Base-by-base conservation (phyloP, 2,888 invertebrate genomes). In the Volucella zonaria region DNA sequence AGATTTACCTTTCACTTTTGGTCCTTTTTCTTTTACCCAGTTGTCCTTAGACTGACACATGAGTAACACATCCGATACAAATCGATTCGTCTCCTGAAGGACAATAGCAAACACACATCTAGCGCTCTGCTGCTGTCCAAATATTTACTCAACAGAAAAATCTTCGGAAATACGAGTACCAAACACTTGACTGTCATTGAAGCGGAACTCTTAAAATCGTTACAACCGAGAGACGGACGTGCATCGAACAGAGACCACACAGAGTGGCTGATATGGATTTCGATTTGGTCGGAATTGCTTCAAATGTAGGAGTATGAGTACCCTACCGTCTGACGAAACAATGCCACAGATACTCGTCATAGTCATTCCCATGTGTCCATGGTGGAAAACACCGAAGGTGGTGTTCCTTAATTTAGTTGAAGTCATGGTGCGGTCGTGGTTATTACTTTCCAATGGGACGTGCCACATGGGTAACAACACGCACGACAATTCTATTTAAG, bases 361-460 rank as follows among this genome's bases (percentile, higher is more conserved):
- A 61, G 77, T 52, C 42, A 62, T 64, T 51, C 18, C 40, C 76
- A 77, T 23, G 67, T 78, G 78, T 66, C 66, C 45, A 64, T 56
- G 3, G 31, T 31, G 31, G 31, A 31, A 31, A 12, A 11, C 45
- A 68, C 61, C 68, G 58, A 49, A 47, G 81, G 78, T 71, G 66
- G 15, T 31, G 76, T 66, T 83, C 66, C 75, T 80, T 75, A 83
- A 75, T 80, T 83, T 75, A 80, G 75, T 31, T 31, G 31, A 31
- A 31, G 31, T 31, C 31, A 31, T 31, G 31, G 31, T 31, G 75
- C 74, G 64, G 80, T 66, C 74, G 64, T 51, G 81, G 51, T 81
- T 81, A 85, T 85, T 81, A 68, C 81, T 81, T 81, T 85, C 81
- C 73, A 81, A 85, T 85, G 56, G 58, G 81, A 85, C 85, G 85